Conservation (phyloP, 2,888 invertebrate species). For the Smittia aterrima region DNA sequence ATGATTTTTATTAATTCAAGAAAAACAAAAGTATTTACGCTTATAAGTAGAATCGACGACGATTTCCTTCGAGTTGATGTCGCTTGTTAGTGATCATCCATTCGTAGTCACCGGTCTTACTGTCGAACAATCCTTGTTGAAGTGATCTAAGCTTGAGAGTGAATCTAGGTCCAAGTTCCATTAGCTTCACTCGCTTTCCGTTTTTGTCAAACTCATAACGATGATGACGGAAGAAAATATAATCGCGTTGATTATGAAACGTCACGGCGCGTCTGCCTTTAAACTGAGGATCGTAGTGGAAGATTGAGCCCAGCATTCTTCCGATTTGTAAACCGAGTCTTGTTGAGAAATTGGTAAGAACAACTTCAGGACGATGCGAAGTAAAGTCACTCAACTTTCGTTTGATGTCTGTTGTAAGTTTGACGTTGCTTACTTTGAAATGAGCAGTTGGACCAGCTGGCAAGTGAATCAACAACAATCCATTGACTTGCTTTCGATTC, state of each 20-base stretch:
- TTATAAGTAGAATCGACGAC: constrained; percentile 89
- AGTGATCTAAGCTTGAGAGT: constrained; percentile 88
- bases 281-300: constrained; percentile 95
- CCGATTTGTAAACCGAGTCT: constrained; percentile 87
- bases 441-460: constrained; percentile 97
- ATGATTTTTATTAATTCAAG: background rate
- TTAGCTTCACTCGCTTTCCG: constrained; percentile 69
- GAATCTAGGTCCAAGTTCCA: constrained; percentile 96
- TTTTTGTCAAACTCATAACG: constrained; percentile 89
- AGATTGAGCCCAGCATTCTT: constrained; percentile 89
- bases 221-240: constrained; percentile 97
- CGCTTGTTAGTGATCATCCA: constrained; percentile 90
- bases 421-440: constrained; percentile 90
- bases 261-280: constrained; percentile 89
- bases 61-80: constrained; percentile 90
- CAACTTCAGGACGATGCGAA: constrained; percentile 88
- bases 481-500: constrained; percentile 88
- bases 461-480: constrained; percentile 86
- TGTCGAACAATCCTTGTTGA: constrained; percentile 96
- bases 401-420: constrained; percentile 81
- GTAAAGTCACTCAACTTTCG: constrained; percentile 78
- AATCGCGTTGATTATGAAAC: constrained; percentile 99
- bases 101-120: constrained; percentile 94
- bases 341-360: constrained; percentile 94
- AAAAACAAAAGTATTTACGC: background rate